Evolutionary conservation across 2,888 invertebrate genomes (phyloP).

Genomic region (Aquatica leii): DNA sequence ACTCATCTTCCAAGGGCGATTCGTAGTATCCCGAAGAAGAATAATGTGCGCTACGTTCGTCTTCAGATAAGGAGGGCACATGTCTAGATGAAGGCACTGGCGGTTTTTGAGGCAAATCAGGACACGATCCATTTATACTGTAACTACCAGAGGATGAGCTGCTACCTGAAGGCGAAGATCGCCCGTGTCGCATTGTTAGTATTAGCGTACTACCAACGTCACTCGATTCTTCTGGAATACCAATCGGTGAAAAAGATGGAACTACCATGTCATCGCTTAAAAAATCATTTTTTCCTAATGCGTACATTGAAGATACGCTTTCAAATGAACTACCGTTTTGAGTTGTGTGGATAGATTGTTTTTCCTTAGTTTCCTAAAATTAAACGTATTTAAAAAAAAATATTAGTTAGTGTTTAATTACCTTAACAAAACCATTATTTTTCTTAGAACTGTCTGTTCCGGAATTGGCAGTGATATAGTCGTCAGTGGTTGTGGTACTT

Average conservation of each 20-base stretch:
- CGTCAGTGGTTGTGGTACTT: conserved; percentile 85
- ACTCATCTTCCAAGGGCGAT: conserved; percentile 75
- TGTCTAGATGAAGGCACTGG: conserved; percentile 52
- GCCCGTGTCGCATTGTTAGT: conserved; percentile 53
- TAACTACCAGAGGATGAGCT: conserved; percentile 68
- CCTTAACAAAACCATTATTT: conserved; percentile 70
- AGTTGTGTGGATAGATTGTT: conserved; percentile 26
- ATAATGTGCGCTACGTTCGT: conserved; percentile 74
- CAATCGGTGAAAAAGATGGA: conserved; percentile 68
- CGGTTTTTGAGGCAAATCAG: conserved; percentile 58
- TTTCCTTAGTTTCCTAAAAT: conserved; percentile 24
- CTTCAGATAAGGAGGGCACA: conserved; percentile 68
- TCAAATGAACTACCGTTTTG: conserved; percentile 88
- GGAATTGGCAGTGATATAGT: conserved; percentile 87
- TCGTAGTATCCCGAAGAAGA: conserved; percentile 80
- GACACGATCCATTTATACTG: conserved; percentile 61
- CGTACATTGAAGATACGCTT: conserved; percentile 83
- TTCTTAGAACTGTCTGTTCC: conserved; percentile 72
- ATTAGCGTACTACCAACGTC: conserved; percentile 57
- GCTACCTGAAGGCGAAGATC: conserved; percentile 66
- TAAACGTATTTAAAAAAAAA: background rate
- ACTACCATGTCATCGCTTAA: conserved; percentile 71
- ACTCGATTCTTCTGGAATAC: conserved; percentile 63
- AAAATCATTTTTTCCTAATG: conserved; percentile 77
- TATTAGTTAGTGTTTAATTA: conserved; percentile 52